phyloP scores from a whole-genome alignment of 2,797 vertebrate genomes.

The Galaxias olidus region DNA sequence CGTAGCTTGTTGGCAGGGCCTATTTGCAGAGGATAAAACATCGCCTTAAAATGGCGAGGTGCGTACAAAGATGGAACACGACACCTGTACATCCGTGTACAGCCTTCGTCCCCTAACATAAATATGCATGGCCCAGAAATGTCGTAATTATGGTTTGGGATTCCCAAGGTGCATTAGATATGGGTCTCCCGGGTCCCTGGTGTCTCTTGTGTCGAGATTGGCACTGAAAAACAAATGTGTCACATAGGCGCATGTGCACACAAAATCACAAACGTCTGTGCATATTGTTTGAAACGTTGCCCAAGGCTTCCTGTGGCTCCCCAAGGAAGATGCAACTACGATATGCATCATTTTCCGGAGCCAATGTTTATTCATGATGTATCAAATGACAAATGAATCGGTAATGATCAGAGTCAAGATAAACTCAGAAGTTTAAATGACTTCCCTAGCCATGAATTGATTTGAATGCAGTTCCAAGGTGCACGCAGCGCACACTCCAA shows the following conservation, averaged over 20 bases:
- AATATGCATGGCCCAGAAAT: no score
- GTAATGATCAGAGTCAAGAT: conserved; percentile 27
- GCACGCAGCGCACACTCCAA: not conserved
- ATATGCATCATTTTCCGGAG: conserved; percentile 2
- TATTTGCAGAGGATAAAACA: no score
- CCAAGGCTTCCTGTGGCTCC: not conserved
- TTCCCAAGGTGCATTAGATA: no score
- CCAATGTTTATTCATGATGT: conserved; percentile 31
- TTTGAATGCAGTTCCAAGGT: not conserved
- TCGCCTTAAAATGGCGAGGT: no score
- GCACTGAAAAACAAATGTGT: no score
- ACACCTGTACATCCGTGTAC: no score
- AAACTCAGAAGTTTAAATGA: conserved; percentile 1
- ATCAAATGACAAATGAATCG: conserved; percentile 21
- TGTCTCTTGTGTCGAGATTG: no score
- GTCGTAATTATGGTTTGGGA: no score
- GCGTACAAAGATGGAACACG: no score
- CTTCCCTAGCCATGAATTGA: not conserved
- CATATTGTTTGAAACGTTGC: not conserved
- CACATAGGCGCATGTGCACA: not conserved
- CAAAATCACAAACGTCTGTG: not conserved
- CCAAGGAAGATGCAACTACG: conserved; percentile 1
- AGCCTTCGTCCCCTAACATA: no score
- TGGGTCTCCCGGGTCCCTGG: no score
- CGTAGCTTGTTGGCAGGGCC: no score